Percentiles rank a stretch among this genome's conserved stretches.
Conservation (phyloP, 2,797 vertebrate genomes). For the Falco peregrinus region DNA sequence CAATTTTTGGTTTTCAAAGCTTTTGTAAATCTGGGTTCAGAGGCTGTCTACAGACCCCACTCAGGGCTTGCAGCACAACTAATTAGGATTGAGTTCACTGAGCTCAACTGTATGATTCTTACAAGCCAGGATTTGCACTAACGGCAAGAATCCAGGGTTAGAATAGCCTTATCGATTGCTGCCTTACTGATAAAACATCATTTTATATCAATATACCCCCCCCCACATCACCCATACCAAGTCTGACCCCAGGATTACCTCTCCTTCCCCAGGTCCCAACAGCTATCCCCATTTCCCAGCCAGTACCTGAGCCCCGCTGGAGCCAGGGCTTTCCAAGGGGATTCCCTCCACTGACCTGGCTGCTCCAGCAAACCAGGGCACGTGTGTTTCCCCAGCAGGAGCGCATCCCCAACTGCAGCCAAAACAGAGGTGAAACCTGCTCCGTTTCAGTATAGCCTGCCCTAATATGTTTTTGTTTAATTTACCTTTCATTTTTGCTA, state of each 20-base stretch:
- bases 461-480: not conserved
- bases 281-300: not conserved
- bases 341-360: no score
- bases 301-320: not conserved
- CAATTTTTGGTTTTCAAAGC: not conserved
- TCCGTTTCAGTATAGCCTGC: not conserved
- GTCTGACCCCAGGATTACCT: not conserved
- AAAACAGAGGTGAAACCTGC: not conserved
- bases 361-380: not conserved
- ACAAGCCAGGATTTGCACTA: not conserved
- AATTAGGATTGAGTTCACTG: no score
- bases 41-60: not conserved
- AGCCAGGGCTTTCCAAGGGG: not conserved
- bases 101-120: accelerated
- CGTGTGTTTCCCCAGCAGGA: accelerated
- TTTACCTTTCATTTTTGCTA: not conserved
- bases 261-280: not conserved
- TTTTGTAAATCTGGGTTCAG: not conserved
- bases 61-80: not conserved
- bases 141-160: no score
- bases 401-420: not conserved
- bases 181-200: not conserved
- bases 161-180: not conserved
- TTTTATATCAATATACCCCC: no score
- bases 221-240: accelerated